Base-by-base conservation (phyloP, 1,140 invertebrate genomes). In the Drosophila dunni region DNA sequence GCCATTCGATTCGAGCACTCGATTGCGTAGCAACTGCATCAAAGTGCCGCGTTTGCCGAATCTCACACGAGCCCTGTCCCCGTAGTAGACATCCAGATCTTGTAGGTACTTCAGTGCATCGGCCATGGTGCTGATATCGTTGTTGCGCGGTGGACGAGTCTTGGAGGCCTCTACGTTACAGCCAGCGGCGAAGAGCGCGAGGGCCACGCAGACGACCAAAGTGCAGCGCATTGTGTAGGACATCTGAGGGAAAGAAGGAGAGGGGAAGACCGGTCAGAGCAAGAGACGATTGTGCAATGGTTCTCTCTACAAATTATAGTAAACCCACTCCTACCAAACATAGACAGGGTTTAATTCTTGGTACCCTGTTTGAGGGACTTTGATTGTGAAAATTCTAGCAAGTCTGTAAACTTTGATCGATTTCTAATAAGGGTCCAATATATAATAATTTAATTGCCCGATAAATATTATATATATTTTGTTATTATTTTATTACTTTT, bases 51-150 rank as follows among this genome's bases (percentile, higher is more conserved):
- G 70, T 17, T 91, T 91, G 0, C 89, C 89, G 15, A 91, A 91
- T 3, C 88, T 53, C 8, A 90, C 91, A 3, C 91, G 75, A 7
- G 91, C 91, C 29, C 84, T 62, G 63, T 92, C 90, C 0, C 90
- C 91, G 61, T 92, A 92, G 60, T 91, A 91, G 3, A 79, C 85
- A 42, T 92, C 91, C 62, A 92, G 67, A 57, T 92, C 91, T 63
- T 92, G 91, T 20, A 92, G 70, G 70, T 92, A 92, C 48, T 91
- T 91, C 3, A 92, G 48, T 4, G 91, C 91, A 81, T 92, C 91
- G 3, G 90, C 91, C 76, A 92, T 89, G 46, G 81, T 91, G 53
- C 73, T 78, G 24, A 90, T 89, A n/a, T 92, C 91, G 45, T 92
- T 92, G 40, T 90, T 91, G 6, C 86, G 76, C 4, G 91, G 91